Evolutionary conservation across 2,888 invertebrate species (phyloP), one percentile per base, ranked within the genome.

Genomic region (Aricia artaxerxes): DNA sequence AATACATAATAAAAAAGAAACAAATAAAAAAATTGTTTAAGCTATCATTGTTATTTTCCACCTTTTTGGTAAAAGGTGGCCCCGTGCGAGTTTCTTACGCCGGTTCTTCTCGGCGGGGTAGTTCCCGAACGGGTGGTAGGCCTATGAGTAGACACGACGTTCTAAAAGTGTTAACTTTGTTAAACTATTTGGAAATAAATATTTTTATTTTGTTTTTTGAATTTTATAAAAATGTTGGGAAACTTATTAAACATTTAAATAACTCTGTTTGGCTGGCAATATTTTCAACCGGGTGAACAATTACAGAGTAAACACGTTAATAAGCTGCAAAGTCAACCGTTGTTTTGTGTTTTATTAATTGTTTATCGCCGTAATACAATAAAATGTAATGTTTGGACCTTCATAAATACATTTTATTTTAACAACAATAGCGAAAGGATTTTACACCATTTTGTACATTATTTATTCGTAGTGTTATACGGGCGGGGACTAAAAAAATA

Each of bases 311-410:
- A 73, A 44, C 73, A 73, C 40, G n/a, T 24, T 73, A 44, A 44
- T 73, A 44, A 73, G n/a, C 44, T 73, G 73, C 73, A 73, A 40
- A 73, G 40, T 73, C 44, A 73, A 73, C 73, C 44, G n/a, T 73
- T 73, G 9, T 44, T 44, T 73, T 44, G 44, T 73, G 44, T 73
- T 73, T 73, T 73, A 64, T 40, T 40, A 73, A 40, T 73, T 73
- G 40, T 40, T 73, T n/a, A 44, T 44, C 5, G n/a, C 40, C 38
- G 73, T 73, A 72, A 72, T 72, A 73, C n/a, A 44, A 73, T 73
- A 73, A 38, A 69, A 16, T 35, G 35, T 69, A 13, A 4, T 69
- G 13, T 69, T 69, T 5, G 35, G 5, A 38, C 35, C 5, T 69
- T 69, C 11, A 69, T 38, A 38, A 38, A 69, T 69, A 69, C 11